A percentile compares a stretch with the other conserved stretches of the same genome.
These are phyloP conservation scores for Xiphophorus maculatus DNA, from an alignment of 2,113 vertebrate species.

Conservation along the genomic window DNA sequence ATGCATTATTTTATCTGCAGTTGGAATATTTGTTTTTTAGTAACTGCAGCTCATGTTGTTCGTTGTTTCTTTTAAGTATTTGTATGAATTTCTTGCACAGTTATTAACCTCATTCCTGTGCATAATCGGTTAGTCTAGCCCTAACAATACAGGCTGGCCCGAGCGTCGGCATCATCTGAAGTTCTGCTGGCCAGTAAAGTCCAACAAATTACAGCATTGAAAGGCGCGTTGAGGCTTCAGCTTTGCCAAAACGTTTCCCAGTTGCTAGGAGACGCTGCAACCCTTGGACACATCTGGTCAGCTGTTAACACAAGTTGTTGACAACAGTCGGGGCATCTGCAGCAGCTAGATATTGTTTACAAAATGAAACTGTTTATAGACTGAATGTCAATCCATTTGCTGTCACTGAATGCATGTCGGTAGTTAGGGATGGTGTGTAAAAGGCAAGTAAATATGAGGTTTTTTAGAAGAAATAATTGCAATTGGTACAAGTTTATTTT, in stretches of 20 bases:
- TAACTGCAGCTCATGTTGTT: too few relatives aligned
- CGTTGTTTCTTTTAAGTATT: neutral
- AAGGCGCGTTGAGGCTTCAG: slow-evolving; percentile 19
- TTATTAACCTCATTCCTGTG: neutral
- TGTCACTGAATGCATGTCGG: neutral
- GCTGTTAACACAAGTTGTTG: slow-evolving; percentile 63
- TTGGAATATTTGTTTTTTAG: too few relatives aligned
- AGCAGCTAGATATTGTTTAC: slow-evolving; percentile 37
- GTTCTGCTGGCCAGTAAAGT: slow-evolving; percentile 19
- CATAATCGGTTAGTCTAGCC: neutral
- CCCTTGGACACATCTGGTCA: slow-evolving; percentile 70
- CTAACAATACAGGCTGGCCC: neutral
- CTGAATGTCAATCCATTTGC: slow-evolving; percentile 8
- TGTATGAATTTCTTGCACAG: neutral
- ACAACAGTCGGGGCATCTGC: slow-evolving; percentile 49
- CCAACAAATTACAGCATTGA: slow-evolving; percentile 18
- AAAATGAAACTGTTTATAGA: slow-evolving; percentile 21
- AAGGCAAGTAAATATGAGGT: neutral
- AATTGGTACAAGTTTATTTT: neutral
- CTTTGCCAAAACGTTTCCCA: slow-evolving; percentile 42
- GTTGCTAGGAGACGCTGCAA: slow-evolving; percentile 72
- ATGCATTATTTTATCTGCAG: too few relatives aligned
- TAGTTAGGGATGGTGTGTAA: neutral
- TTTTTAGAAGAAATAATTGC: neutral
- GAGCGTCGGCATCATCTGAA: neutral